Evolutionary conservation across 2,888 invertebrate species (phyloP).

Genomic region (Drosophila kuntzei): DNA sequence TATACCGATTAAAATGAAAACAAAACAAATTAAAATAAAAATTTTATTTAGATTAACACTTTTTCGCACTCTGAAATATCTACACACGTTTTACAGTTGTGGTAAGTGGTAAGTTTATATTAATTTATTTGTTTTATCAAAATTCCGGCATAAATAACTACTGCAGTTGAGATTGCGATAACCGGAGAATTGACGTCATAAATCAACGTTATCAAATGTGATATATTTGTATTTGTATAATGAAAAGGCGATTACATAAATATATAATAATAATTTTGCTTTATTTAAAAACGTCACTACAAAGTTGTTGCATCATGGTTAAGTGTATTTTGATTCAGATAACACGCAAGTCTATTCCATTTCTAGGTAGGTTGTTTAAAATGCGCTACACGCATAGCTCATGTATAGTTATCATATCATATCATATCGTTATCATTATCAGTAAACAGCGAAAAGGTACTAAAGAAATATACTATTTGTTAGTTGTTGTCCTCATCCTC

Average conservation of each 20-base stretch:
- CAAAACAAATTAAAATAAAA: constrained; percentile 83
- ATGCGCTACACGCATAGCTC: constrained; percentile 70
- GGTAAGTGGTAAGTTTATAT: constrained; percentile 34
- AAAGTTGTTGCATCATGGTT: constrained; percentile 78
- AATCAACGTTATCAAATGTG: constrained; percentile 11
- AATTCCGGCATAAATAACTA: background rate
- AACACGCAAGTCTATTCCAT: constrained; percentile 66
- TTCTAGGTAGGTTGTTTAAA: constrained; percentile 62
- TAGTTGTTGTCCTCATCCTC: background rate
- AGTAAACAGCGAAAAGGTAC: constrained; percentile 71
- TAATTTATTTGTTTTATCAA: constrained; percentile 5
- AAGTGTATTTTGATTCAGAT: constrained; percentile 72
- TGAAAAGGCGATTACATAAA: constrained; percentile 46
- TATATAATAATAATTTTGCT: constrained; percentile 63
- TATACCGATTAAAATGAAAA: constrained; percentile 84
- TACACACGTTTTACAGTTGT: constrained; percentile 11
- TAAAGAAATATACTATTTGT: constrained; percentile 64
- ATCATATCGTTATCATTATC: constrained; percentile 25
- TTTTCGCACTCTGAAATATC: constrained; percentile 54
- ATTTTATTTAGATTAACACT: constrained; percentile 84
- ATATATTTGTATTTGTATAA: background rate
- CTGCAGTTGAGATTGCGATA: constrained; percentile 5
- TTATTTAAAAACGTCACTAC: constrained; percentile 84
- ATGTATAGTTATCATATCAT: constrained; percentile 41
- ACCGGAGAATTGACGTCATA: constrained; percentile 12